A percentile compares a stretch with the other conserved stretches of the same genome.
These are phyloP conservation scores for Nesidiocoris tenuis DNA, from an alignment of 2,888 invertebrate genomes.

Conservation along the genomic window DNA sequence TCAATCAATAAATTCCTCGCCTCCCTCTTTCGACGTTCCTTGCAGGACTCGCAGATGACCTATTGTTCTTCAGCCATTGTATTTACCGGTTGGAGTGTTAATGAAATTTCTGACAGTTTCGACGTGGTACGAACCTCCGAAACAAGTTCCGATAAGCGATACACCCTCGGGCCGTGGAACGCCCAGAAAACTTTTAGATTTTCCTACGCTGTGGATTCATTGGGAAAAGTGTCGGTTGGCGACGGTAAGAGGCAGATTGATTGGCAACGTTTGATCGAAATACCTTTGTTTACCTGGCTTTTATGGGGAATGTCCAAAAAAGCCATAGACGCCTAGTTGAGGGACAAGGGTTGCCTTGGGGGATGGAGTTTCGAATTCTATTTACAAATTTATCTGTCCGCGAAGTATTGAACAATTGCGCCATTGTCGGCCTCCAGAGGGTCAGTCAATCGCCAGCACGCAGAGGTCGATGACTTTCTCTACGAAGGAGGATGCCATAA, in stretches of 20 bases:
- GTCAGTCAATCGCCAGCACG: too few species aligned
- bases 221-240: slow-evolving; percentile 1
- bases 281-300: background rate
- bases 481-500: too few species aligned
- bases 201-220: slow-evolving; percentile 29
- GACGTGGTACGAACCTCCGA: slow-evolving; percentile 14
- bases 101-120: slow-evolving; percentile 43
- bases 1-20: slow-evolving; percentile 25
- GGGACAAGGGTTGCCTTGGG: too few species aligned
- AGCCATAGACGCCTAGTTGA: too few species aligned
- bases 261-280: background rate
- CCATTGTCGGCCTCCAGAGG: too few species aligned
- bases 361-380: too few species aligned
- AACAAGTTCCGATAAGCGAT: slow-evolving; percentile 33
- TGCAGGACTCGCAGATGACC: slow-evolving; percentile 13
- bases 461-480: too few species aligned
- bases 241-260: background rate
- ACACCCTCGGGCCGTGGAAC: background rate
- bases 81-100: slow-evolving; percentile 38
- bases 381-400: too few species aligned
- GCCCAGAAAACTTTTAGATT: slow-evolving; percentile 30
- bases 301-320: background rate
- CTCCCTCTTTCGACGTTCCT: background rate
- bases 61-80: slow-evolving; percentile 39
- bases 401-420: too few species aligned